phyloP scores from a whole-genome alignment of 2,113 vertebrate species.

The Platysternon megacephalum region DNA sequence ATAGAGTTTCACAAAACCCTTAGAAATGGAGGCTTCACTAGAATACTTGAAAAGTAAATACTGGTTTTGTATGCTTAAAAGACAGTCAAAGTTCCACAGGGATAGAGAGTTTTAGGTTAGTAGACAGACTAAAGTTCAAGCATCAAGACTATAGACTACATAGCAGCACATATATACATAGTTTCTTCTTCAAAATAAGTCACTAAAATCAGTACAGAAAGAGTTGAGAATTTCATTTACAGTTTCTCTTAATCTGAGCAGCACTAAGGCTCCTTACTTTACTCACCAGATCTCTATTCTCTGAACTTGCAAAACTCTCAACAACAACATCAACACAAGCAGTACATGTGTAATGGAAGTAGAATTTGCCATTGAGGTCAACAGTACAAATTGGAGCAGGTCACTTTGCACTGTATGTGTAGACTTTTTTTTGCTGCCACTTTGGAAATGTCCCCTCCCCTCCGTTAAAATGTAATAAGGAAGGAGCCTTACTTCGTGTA shows the following conservation, averaged over 20 bases:
- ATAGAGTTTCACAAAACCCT: neutral
- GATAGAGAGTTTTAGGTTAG: neutral
- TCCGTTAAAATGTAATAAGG: neutral
- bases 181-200: neutral
- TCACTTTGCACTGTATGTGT: neutral
- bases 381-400: neutral
- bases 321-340: neutral
- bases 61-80: neutral
- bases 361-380: neutral
- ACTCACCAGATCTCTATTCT: neutral
- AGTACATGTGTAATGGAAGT: neutral
- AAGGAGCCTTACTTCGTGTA: conserved; percentile 83
- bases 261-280: neutral
- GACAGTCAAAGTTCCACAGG: neutral
- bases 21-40: neutral
- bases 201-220: neutral
- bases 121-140: neutral
- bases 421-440: neutral
- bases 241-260: neutral
- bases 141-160: too few species aligned
- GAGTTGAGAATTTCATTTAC: neutral
- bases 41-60: neutral
- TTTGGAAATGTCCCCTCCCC: neutral
- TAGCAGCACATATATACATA: neutral
- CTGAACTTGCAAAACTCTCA: neutral